Evolutionary conservation across 2,888 invertebrate genomes (phyloP), one percentile per base, ranked within the genome.

Genomic region (Frankliniella intonsa): DNA sequence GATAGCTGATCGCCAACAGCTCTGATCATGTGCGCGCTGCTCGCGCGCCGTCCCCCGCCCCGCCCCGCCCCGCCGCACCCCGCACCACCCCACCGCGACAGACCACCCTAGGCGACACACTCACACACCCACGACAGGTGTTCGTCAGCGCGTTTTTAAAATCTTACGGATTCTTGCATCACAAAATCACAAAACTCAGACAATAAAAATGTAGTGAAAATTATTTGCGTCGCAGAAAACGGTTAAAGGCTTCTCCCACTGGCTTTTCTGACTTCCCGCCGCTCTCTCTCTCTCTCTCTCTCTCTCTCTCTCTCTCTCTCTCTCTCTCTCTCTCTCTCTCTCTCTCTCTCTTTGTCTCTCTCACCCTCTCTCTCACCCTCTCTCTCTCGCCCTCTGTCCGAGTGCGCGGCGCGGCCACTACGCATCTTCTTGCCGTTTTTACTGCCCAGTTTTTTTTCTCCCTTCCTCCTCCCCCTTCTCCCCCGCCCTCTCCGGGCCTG

Each of bases 1-100:
- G 69, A 76, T 76, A 22, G 69, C 69, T 76, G 69, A 76, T 76
- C 69, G 69, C 69, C 69, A 76, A 76, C 69, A 76, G 69, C 69
- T 76, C 69, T 76, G 69, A 76, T 76, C 69, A 76, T 76, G 69
- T 76, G 69, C 69, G 22, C 25, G 22, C 22, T 38, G 38, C 69
- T 76, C 69, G 69, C 12, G 69, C 69, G 25, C 69, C 22, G n/a
- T 69, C 22, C n/a, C 22, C 69, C 12, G 8, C 69, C 55, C 55
- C 69, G 1, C 11, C 69, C 69, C 11, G 10, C 69, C 7, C 11
- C 69, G 25, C 69, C 69, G 25, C 25, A 11, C 3, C 25, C 69
- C 69, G 22, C 69, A 2, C 69, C 8, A 69, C 69, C 9, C 25
- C 69, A 22, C 69, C 25, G 2, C 69, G 14, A 17, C 38, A 5